Evolutionary conservation across 2,113 vertebrate species (phyloP).

Genomic region (Pardalotus punctatus): DNA sequence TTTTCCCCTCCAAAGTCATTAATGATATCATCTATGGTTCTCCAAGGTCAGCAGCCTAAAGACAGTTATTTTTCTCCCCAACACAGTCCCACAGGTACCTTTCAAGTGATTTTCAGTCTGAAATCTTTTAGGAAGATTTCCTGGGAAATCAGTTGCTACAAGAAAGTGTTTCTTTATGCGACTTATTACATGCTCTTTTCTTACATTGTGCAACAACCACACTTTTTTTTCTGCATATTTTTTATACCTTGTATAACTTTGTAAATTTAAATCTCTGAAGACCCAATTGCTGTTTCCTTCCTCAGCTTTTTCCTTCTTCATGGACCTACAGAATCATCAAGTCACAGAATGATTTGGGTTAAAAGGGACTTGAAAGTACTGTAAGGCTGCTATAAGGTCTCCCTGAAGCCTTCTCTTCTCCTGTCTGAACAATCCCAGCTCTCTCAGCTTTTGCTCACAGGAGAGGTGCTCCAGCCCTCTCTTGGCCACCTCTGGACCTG

Average conservation of each 20-base stretch:
- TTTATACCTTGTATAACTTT: background rate
- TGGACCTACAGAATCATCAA: background rate
- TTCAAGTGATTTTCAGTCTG: background rate
- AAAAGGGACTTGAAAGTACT: background rate
- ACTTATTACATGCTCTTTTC: background rate
- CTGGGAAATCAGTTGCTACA: background rate
- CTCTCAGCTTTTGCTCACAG: background rate
- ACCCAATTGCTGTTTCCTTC: background rate
- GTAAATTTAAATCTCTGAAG: background rate
- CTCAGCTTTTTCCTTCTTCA: background rate
- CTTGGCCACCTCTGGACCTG: rapidly evolving
- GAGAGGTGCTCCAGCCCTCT: background rate
- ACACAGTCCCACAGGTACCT: background rate
- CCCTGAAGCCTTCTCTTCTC: rapidly evolving
- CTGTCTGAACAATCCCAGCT: background rate
- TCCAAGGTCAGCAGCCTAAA: background rate
- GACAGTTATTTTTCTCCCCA: background rate
- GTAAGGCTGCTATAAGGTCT: background rate
- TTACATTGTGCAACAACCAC: background rate
- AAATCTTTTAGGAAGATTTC: background rate
- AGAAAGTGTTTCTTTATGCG: background rate
- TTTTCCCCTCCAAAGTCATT: background rate
- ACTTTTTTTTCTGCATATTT: background rate
- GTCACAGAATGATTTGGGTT: background rate
- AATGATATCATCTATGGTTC: background rate